phyloP scores from a whole-genome alignment of 2,113 vertebrate species.

The Stegostoma tigrinum region DNA sequence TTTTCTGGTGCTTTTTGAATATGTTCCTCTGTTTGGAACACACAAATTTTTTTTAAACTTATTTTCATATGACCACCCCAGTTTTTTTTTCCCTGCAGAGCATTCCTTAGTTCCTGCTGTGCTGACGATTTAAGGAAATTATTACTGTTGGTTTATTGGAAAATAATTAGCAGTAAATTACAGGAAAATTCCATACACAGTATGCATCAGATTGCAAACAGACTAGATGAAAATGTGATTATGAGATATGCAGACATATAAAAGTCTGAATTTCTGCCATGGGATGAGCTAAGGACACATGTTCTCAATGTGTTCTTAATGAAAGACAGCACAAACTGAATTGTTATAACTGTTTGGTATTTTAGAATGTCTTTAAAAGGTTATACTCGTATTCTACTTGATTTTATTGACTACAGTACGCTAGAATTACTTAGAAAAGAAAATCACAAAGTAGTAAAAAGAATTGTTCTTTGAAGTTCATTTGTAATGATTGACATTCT shows the following conservation, averaged over 20 bases:
- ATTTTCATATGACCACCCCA: neutral
- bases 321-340: neutral
- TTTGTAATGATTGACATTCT: neutral
- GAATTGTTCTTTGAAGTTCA: neutral
- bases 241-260: constrained; percentile 12
- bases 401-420: constrained; percentile 4
- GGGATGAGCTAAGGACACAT: constrained; percentile 23
- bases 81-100: neutral
- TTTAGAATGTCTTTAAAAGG: constrained; percentile 20
- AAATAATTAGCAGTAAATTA: constrained; percentile 26
- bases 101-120: neutral
- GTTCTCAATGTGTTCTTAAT: constrained; percentile 32
- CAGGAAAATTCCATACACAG: neutral
- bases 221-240: constrained; percentile 22
- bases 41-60: neutral
- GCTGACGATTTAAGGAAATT: neutral
- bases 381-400: constrained; percentile 2
- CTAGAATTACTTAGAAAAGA: neutral
- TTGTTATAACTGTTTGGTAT: neutral
- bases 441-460: neutral
- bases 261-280: constrained; percentile 23
- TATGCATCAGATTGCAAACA: constrained; percentile 30
- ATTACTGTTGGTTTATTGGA: constrained; percentile 5
- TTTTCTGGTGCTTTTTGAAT: neutral
- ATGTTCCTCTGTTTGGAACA: neutral